Evolutionary conservation across 2,888 invertebrate species (phyloP), one percentile per base, ranked within the genome.

Genomic region (Luperina testacea): DNA sequence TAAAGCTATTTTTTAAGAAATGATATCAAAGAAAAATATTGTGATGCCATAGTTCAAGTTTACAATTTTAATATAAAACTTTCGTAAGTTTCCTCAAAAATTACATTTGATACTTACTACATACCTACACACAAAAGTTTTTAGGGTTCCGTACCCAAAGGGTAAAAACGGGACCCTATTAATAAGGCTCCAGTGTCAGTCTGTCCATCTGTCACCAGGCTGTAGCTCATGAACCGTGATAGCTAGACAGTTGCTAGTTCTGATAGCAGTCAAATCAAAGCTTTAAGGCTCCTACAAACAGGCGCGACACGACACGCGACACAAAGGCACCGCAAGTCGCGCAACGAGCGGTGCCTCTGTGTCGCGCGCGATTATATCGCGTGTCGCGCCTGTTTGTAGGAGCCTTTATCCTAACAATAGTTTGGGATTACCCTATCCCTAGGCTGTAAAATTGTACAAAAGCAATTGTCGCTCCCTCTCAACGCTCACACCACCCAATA

Each of bases 401-500:
- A n/a, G 5, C 5, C 38, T 38, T 5, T 64, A 24, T 13, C 32
- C 11, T 2, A 59, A 61, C 53, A 51, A 85, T n/a, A 9, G 42
- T n/a, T 32, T 6, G n/a, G n/a, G 8, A 72, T 68, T 59, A n/a
- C 63, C 63, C 45, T 61, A 72, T 24, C 63, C 63, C 45, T 61
- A 72, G 0, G 17, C 63, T 48, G 59, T 74, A 72, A 27, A 61
- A 48, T 45, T 27, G 13, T 57, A 53, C 6, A 64, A 64, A 80
- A 73, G 20, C 57, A 32, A 59, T 61, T 51, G 2, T 57, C 85
- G 85, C 87, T 65, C 27, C 42, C 81, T 83, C 89, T 87, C 75
- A 72, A 87, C 72, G 78, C 89, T 88, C 88, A 78, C 78, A 85
- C 91, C 90, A 87, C 65, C 80, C 86, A 83, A 83, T 84, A 84